Conservation (phyloP, 2,797 vertebrate species). For the Natrix natrix region DNA sequence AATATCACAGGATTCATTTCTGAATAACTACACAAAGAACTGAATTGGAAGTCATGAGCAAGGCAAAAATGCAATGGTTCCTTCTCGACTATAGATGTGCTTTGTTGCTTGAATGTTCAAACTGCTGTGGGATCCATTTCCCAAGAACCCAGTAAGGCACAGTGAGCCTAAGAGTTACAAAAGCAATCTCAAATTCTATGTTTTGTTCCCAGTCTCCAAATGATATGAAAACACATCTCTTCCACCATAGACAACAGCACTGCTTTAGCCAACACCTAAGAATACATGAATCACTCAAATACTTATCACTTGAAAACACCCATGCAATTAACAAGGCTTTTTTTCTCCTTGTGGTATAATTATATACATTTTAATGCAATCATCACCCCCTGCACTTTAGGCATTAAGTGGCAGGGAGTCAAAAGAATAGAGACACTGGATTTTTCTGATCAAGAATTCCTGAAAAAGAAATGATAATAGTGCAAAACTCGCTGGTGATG, state of each 20-base stretch:
- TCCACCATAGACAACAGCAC: conserved; percentile 3
- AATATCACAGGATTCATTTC: neutral
- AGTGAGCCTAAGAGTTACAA: neutral
- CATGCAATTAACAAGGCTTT: conserved; percentile 67
- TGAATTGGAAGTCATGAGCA: neutral
- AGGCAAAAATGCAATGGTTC: neutral
- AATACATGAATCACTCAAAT: conserved; percentile 64
- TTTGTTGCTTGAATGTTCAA: neutral
- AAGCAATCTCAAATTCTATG: neutral
- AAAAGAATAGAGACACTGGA: conserved; percentile 53
- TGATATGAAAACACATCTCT: conserved; percentile 10
- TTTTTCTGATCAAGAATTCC: conserved; percentile 57
- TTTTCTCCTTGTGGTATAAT: conserved; percentile 67
- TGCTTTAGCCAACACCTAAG: conserved; percentile 52
- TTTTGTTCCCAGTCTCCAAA: conserved; percentile 5
- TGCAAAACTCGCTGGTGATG: conserved; percentile 41
- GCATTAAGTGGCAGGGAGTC: conserved; percentile 68
- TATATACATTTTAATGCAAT: conserved; percentile 74
- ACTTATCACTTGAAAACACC: conserved; percentile 72
- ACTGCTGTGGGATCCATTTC: neutral
- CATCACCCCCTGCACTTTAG: conserved; percentile 68
- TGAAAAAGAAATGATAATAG: conserved; percentile 58
- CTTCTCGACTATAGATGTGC: neutral
- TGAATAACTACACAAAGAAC: neutral
- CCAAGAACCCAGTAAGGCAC: neutral